phyloP scores from a whole-genome alignment of 2,797 vertebrate genomes.

The Macropus fuliginosus region DNA sequence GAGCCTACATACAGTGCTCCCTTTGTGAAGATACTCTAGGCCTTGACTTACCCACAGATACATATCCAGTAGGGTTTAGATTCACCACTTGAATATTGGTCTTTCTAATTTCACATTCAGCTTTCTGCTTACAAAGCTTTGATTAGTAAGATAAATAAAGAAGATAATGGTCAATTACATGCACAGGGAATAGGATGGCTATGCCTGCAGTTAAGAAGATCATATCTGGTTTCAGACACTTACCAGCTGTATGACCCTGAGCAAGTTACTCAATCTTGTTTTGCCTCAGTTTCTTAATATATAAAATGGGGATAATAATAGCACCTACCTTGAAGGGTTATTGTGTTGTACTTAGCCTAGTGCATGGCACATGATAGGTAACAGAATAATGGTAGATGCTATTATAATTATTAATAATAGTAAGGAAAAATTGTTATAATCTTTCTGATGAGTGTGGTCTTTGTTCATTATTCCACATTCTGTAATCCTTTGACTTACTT shows the following conservation, averaged over 20 bases:
- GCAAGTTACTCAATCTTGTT: neutral
- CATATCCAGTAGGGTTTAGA: no score
- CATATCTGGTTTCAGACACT: neutral
- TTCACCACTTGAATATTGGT: neutral
- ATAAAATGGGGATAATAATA: neutral
- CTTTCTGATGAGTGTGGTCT: neutral
- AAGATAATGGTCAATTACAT: neutral
- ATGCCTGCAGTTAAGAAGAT: neutral
- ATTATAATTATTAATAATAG: neutral
- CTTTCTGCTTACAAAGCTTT: neutral
- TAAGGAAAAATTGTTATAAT: neutral
- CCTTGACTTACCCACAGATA: no score
- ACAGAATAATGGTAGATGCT: neutral
- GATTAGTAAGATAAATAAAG: neutral
- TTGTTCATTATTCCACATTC: neutral
- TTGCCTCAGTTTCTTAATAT: neutral
- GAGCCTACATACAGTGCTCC: no score
- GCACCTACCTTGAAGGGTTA: neutral
- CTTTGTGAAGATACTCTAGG: no score
- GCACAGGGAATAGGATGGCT: neutral
- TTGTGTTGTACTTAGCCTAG: neutral
- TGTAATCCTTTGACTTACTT: neutral
- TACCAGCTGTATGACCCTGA: no score
- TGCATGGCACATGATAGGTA: neutral
- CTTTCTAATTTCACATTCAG: neutral